Evolutionary conservation across 2,113 vertebrate species (phyloP).

Genomic region (Eptesicus fuscus): DNA sequence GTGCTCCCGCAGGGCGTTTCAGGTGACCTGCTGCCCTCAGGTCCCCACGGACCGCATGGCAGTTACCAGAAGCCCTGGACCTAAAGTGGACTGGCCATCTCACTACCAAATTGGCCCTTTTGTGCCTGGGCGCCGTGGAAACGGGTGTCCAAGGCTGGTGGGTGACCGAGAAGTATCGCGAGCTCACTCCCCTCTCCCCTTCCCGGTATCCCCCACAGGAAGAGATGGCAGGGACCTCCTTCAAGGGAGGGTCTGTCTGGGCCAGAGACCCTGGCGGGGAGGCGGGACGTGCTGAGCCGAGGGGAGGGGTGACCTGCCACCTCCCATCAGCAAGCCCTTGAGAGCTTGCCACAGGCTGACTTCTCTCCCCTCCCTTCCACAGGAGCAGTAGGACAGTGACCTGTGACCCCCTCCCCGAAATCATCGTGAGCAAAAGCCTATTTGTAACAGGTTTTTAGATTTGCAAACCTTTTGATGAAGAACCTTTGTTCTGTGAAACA

Average conservation of each 20-base stretch:
- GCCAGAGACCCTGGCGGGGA: accelerated
- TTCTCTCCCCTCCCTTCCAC: constrained; percentile 27
- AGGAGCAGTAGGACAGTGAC: constrained; percentile 94
- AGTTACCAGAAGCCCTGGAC: background rate
- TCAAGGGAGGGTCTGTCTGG: background rate
- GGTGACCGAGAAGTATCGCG: background rate
- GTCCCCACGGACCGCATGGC: background rate
- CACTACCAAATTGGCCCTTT: background rate
- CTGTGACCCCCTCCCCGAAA: constrained; percentile 78
- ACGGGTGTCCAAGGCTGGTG: background rate
- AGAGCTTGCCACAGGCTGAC: background rate
- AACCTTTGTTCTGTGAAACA: constrained; percentile 96
- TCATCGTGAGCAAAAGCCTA: constrained; percentile 87
- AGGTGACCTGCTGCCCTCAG: background rate
- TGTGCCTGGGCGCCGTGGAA: background rate
- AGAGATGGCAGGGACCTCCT: background rate
- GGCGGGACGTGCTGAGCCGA: background rate
- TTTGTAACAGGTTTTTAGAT: constrained; percentile 96
- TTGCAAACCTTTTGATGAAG: constrained; percentile 94
- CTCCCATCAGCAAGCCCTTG: background rate
- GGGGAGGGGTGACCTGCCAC: background rate
- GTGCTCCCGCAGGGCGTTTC: background rate
- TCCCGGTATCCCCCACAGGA: accelerated
- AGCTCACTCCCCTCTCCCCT: accelerated
- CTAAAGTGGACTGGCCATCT: background rate